Base-by-base conservation (phyloP, 2,888 invertebrate genomes). In the Acleris laterana region DNA sequence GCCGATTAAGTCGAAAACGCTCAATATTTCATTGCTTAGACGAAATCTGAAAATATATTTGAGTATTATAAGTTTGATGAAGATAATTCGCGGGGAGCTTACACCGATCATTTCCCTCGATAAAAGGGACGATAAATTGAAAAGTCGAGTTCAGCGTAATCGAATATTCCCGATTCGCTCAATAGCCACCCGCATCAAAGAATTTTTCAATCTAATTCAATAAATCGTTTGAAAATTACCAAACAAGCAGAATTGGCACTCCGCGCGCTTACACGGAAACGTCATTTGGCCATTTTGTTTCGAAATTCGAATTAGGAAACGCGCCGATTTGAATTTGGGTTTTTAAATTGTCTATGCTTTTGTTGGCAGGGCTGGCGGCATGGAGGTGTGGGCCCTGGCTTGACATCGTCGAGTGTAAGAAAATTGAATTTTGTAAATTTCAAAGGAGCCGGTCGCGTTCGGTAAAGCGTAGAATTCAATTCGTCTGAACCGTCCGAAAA, bases 71-170 rank as follows among this genome's bases (percentile, higher is more conserved):
- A 62, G 66, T 66, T 66, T 62, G 61, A 66, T 62, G 57, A 62
- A 66, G 65, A 66, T 66, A 76, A 79, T 78, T 77, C 76, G 62
- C 69, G 79, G 81, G 77, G 76, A 77, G 79, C 81, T 81, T 80
- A 85, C 84, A 82, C 79, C 80, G 78, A 80, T 77, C 77, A 83
- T 82, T 87, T 83, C 78, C 74, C 77, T 79, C 74, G 80, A 82
- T 79, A 81, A 85, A 87, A 81, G 83, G 84, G 84, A 78, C 78
- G 74, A 75, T 80, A 89, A 90, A 90, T 90, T 89, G 88, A 87
- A 88, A 89, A 89, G 85, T 87, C 89, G 85, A 79, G 87, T 89
- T 77, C 78, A 78, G 74, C 76, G 76, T 88, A 89, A 91, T 90
- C 87, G 84, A 89, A 87, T 90, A 80, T 75, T 74, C 72, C 71